phyloP scores from a whole-genome alignment of 2,113 vertebrate genomes.

The Pseudorhombus dupliciocellatus region DNA sequence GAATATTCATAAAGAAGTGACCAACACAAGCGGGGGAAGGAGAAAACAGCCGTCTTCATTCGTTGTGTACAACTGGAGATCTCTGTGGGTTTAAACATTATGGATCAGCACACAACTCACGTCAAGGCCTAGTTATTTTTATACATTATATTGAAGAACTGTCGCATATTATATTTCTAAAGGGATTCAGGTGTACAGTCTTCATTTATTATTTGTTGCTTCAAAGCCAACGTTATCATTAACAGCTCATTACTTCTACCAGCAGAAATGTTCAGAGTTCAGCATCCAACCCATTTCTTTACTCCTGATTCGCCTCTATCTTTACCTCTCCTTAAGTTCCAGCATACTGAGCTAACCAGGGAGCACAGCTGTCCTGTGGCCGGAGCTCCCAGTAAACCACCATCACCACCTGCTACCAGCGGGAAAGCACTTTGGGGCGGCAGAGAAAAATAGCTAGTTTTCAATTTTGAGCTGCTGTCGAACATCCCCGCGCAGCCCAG shows the following conservation, averaged over 20 bases:
- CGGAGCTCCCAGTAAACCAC: not conserved
- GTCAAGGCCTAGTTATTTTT: no score
- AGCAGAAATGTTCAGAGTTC: not conserved
- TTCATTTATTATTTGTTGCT: not conserved
- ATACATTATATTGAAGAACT: no score
- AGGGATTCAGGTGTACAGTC: no score
- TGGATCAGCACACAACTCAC: no score
- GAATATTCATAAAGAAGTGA: no score
- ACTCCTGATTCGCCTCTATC: not conserved
- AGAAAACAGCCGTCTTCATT: no score
- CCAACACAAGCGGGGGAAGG: no score
- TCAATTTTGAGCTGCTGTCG: conserved; percentile 28
- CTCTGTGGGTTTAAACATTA: no score
- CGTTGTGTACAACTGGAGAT: no score
- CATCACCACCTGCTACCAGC: conserved; percentile 10
- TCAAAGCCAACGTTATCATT: no score
- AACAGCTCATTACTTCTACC: not conserved
- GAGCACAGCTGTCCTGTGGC: not conserved
- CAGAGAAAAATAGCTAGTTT: conserved; percentile 20
- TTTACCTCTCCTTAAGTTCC: not conserved
- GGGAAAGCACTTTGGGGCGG: not conserved
- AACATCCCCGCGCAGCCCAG: not conserved
- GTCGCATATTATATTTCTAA: no score
- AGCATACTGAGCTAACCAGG: not conserved
- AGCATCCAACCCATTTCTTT: not conserved